phyloP scores from a whole-genome alignment of 2,797 vertebrate species.

The Microcaecilia unicolor region DNA sequence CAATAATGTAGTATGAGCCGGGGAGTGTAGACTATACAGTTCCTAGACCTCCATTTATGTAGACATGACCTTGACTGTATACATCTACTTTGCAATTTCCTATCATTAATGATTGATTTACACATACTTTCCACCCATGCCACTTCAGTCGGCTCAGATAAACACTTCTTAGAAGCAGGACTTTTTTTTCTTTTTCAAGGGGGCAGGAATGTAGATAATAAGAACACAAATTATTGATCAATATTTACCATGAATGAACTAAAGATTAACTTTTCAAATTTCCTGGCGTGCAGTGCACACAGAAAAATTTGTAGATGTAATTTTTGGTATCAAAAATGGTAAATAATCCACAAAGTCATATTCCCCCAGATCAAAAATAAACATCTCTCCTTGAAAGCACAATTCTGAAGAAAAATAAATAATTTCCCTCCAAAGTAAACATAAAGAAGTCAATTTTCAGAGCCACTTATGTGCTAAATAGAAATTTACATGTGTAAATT shows the following conservation, averaged over 20 bases:
- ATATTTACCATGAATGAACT: neutral
- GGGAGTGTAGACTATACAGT: slow-evolving; percentile 18
- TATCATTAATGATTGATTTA: slow-evolving; percentile 26
- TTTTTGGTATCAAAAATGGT: too few species aligned
- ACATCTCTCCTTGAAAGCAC: too few species aligned
- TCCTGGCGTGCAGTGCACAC: too few species aligned
- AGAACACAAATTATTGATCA: neutral
- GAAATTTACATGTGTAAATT: too few species aligned
- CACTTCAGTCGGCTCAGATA: slow-evolving; percentile 16
- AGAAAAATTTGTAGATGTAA: too few species aligned
- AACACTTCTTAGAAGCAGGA: slow-evolving; percentile 18
- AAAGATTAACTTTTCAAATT: neutral
- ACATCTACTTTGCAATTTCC: slow-evolving; percentile 30
- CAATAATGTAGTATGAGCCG: slow-evolving; percentile 30
- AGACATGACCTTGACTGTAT: slow-evolving; percentile 32
- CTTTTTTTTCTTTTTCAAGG: slow-evolving; percentile 16
- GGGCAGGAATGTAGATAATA: slow-evolving; percentile 3
- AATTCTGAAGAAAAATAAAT: too few species aligned
- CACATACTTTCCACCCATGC: slow-evolving; percentile 9
- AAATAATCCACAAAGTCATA: too few species aligned
- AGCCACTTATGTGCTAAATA: too few species aligned
- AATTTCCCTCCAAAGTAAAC: too few species aligned
- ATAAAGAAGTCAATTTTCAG: too few species aligned
- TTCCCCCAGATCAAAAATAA: too few species aligned
- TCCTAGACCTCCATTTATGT: slow-evolving; percentile 22